Evolutionary conservation across 2,888 invertebrate species (phyloP).

Genomic region (Coronaproctus castanopsis): DNA sequence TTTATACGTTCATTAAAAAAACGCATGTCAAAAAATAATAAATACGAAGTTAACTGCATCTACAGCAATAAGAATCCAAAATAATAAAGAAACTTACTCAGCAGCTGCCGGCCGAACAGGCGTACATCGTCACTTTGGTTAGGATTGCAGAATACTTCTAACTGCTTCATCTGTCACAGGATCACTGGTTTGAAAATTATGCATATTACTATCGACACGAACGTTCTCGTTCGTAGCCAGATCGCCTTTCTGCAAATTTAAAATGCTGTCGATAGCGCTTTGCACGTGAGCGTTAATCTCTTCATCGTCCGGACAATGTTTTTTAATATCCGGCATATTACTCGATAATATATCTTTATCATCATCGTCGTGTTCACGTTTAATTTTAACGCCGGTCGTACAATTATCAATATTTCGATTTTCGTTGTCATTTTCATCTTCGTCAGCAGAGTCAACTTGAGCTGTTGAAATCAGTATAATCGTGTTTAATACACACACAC

Average conservation of each 20-base stretch:
- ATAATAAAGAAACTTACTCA: too few relatives aligned
- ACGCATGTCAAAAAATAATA: too few relatives aligned
- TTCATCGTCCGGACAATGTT: conserved; percentile 29
- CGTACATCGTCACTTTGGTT: too few relatives aligned
- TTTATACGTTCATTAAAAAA: too few relatives aligned
- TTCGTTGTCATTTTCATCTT: neutral
- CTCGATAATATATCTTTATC: conserved; percentile 8
- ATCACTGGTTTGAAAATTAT: conserved; percentile 13
- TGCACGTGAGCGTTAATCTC: conserved; percentile 57
- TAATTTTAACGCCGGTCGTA: neutral
- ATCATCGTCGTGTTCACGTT: conserved; percentile 12
- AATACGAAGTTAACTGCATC: too few relatives aligned
- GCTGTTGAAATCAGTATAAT: conserved; percentile 2
- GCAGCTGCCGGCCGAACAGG: too few relatives aligned
- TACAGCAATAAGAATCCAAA: too few relatives aligned
- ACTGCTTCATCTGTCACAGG: conserved; percentile 18
- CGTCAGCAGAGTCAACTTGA: conserved; percentile 6
- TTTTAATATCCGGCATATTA: conserved; percentile 4
- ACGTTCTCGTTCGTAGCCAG: conserved; percentile 15
- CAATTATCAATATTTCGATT: neutral
- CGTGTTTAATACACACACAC: too few relatives aligned
- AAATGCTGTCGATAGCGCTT: conserved; percentile 57
- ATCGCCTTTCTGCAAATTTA: conserved; percentile 32
- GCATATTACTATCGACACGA: conserved; percentile 1
- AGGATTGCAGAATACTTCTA: conserved; percentile 16